A percentile compares a stretch with the other conserved stretches of the same genome.
These are phyloP conservation scores for Macrotrachela quadricornifera DNA, from an alignment of 1,140 invertebrate genomes.

Conservation along the genomic window DNA sequence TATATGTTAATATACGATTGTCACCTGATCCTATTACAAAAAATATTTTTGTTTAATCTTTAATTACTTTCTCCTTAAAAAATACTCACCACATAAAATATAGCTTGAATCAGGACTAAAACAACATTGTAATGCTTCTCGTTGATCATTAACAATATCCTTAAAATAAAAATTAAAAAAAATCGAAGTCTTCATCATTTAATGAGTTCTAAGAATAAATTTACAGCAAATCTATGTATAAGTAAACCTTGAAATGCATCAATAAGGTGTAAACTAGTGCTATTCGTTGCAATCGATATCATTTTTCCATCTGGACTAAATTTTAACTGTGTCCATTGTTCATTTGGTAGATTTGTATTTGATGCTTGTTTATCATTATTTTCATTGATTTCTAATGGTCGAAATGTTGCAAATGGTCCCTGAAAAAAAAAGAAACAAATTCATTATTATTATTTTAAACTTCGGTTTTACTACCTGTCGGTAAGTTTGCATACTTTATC, in stretches of 20 bases:
- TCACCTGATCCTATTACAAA: constrained; percentile 50
- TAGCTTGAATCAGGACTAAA: background rate
- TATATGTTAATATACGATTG: constrained; percentile 79
- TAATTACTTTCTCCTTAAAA: background rate
- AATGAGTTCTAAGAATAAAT: background rate
- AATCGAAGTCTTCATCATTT: background rate
- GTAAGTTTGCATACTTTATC: constrained; percentile 43
- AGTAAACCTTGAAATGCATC: constrained; percentile 71
- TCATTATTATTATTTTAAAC: constrained; percentile 14
- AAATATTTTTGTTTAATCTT: background rate
- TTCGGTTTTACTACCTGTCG: no score
- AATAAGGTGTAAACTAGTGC: constrained; percentile 69
- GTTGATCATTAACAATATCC: background rate
- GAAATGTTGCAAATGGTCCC: constrained; percentile 9
- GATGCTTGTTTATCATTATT: background rate
- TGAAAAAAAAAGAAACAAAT: background rate
- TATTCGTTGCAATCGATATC: constrained; percentile 86
- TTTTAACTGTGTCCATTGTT: constrained; percentile 81
- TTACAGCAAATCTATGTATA: background rate
- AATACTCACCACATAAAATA: background rate
- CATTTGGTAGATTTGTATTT: constrained; percentile 61
- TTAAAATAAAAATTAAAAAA: background rate
- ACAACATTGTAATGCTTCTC: background rate
- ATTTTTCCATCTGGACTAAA: constrained; percentile 92
- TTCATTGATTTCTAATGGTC: no score